Conservation (phyloP, 2,797 vertebrate genomes). For the Distichodus sexfasciatus region DNA sequence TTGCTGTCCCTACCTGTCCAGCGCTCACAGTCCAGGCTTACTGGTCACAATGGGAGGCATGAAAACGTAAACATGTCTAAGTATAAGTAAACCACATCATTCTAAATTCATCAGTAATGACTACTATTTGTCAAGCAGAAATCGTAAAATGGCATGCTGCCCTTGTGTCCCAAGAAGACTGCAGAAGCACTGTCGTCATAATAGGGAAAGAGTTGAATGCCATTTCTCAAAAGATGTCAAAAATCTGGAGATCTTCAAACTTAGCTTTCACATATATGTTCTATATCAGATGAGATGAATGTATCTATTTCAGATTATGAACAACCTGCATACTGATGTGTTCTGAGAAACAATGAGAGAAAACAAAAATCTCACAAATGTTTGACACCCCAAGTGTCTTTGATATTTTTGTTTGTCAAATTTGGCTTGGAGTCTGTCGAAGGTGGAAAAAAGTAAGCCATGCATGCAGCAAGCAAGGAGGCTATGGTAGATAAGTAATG, state of each 20-base stretch:
- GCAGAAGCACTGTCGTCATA: slow-evolving; percentile 48
- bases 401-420: too few relatives aligned
- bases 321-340: too few relatives aligned
- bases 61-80: slow-evolving; percentile 60
- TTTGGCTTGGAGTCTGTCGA: not conserved
- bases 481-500: slow-evolving; percentile 64
- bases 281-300: too few relatives aligned
- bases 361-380: too few relatives aligned
- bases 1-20: slow-evolving; percentile 52
- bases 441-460: not conserved
- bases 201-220: slow-evolving; percentile 49
- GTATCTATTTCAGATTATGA: too few relatives aligned
- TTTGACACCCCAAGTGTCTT: too few relatives aligned
- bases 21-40: slow-evolving; percentile 41
- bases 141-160: slow-evolving; percentile 51
- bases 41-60: slow-evolving; percentile 47
- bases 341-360: too few relatives aligned
- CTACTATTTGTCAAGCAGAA: slow-evolving; percentile 47
- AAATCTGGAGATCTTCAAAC: slow-evolving; percentile 55
- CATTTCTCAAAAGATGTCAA: slow-evolving; percentile 56
- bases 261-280: not conserved
- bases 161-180: slow-evolving; percentile 24
- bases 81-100: slow-evolving; percentile 63
- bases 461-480: not conserved
- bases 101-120: slow-evolving; percentile 48